Evolutionary conservation across 2,888 invertebrate species (phyloP).

Genomic region (Callimorpha dominula): DNA sequence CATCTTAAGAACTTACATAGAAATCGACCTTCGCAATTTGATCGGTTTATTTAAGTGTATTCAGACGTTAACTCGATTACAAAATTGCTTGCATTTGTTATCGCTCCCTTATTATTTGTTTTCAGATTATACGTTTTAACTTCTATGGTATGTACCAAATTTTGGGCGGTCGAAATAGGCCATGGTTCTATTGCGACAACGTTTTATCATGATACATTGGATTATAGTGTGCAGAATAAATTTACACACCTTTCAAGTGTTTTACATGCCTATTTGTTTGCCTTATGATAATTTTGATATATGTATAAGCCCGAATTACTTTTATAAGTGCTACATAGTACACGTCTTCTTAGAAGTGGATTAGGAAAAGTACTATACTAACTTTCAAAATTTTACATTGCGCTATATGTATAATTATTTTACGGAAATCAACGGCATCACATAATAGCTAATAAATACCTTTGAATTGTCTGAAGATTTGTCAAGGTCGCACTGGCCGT

Average conservation of each 20-base stretch:
- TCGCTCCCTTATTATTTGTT: constrained; percentile 78
- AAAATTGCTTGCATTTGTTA: constrained; percentile 73
- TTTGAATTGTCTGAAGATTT: too few species aligned
- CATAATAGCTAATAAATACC: too few species aligned
- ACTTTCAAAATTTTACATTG: too few species aligned
- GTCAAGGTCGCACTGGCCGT: too few species aligned
- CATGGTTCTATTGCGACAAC: constrained; percentile 67
- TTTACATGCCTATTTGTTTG: constrained; percentile 11
- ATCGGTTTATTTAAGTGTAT: constrained; percentile 16
- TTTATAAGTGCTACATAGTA: neutral
- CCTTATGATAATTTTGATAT: constrained; percentile 15
- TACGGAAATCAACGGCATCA: too few species aligned
- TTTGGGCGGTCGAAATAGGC: constrained; percentile 62
- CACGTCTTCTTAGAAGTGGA: neutral
- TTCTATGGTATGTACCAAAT: constrained; percentile 65
- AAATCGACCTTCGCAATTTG: constrained; percentile 4
- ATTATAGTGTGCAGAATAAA: constrained; percentile 39
- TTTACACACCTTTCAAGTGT: constrained; percentile 25
- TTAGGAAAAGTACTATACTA: neutral
- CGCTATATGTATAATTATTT: too few species aligned
- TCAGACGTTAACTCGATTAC: constrained; percentile 65
- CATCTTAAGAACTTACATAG: neutral
- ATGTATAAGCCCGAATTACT: neutral
- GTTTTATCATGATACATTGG: constrained; percentile 54
- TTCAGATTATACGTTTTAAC: constrained; percentile 74